phyloP scores from a whole-genome alignment of 2,888 invertebrate species.

The Amphipoea lucens region DNA sequence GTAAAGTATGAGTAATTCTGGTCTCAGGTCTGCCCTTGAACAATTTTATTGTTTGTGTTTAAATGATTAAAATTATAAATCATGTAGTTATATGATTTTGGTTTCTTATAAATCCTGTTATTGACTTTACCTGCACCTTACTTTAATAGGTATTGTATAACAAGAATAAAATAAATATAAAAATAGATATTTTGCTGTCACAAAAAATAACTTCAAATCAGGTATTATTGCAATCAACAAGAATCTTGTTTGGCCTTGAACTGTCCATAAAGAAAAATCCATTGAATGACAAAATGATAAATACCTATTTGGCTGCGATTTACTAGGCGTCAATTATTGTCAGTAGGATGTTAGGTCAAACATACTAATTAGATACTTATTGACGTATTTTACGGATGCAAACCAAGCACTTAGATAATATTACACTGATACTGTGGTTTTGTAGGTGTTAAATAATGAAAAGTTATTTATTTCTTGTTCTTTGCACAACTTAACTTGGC shows the following conservation, averaged over 20 bases:
- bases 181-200: not conserved
- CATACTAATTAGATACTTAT: conserved; percentile 24
- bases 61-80: not conserved
- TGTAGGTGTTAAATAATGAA: not conserved
- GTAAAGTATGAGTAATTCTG: not conserved
- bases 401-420: not conserved
- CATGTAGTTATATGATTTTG: not conserved
- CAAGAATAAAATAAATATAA: not conserved
- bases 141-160: not conserved
- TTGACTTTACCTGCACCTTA: not conserved
- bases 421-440: not conserved
- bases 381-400: conserved; percentile 7
- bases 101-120: not conserved
- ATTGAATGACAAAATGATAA: not conserved
- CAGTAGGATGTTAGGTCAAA: conserved; percentile 39
- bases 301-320: conserved; percentile 36
- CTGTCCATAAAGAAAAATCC: not conserved
- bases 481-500: not conserved
- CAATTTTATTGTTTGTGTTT: not conserved
- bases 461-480: not conserved
- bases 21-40: no score
- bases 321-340: conserved; percentile 16
- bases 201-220: not conserved
- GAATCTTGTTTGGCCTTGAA: not conserved
- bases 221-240: not conserved